Evolutionary conservation across 2,888 invertebrate species (phyloP).

Genomic region (Ceraclea dissimilis): DNA sequence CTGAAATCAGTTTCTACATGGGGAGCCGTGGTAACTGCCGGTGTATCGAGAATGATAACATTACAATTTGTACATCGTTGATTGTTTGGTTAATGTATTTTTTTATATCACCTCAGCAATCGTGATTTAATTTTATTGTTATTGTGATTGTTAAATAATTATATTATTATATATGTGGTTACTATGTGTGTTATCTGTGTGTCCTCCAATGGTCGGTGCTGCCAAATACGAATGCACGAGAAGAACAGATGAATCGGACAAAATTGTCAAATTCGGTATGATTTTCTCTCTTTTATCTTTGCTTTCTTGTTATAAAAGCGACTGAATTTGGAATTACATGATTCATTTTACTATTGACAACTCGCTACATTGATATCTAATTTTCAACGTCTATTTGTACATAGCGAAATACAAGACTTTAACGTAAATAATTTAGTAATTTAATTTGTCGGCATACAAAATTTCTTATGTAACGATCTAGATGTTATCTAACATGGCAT

Average conservation of each 20-base stretch:
- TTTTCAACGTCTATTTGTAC: too few relatives aligned
- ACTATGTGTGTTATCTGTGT: neutral
- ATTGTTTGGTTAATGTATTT: neutral
- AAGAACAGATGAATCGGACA: neutral
- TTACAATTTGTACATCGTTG: neutral
- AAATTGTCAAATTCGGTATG: neutral
- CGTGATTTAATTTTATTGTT: neutral
- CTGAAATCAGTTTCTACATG: neutral
- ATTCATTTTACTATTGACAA: too few relatives aligned
- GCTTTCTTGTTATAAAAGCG: too few relatives aligned
- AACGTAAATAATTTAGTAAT: too few relatives aligned
- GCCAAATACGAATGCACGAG: neutral
- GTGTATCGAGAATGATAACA: neutral
- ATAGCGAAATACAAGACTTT: too few relatives aligned
- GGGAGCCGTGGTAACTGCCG: neutral
- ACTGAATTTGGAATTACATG: too few relatives aligned
- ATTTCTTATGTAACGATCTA: too few relatives aligned
- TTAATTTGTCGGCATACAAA: too few relatives aligned
- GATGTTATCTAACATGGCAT: too few relatives aligned
- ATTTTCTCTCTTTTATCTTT: too few relatives aligned
- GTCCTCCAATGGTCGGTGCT: neutral
- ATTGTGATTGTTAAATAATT: neutral
- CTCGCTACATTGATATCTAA: too few relatives aligned
- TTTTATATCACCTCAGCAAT: neutral
- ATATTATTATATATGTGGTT: neutral